phyloP scores from a whole-genome alignment of 1,140 invertebrate genomes.

The Wiebesia pumilae region DNA sequence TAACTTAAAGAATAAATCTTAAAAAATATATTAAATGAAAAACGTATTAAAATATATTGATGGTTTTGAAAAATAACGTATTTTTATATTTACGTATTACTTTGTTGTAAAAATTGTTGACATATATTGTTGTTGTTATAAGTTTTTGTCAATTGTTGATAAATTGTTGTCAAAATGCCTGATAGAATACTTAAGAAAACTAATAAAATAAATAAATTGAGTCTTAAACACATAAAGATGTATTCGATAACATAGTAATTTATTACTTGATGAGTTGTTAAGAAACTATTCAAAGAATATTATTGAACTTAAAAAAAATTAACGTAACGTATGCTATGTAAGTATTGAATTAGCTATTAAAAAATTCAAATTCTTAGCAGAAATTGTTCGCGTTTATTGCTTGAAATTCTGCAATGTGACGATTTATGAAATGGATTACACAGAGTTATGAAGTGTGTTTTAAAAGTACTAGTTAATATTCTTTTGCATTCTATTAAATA shows the following conservation, averaged over 20 bases:
- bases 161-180: background rate
- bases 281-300: background rate
- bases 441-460: background rate
- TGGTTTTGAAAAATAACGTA: background rate
- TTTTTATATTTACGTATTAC: background rate
- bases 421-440: conserved; percentile 10
- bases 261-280: background rate
- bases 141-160: background rate
- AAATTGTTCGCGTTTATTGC: background rate
- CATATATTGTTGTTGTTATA: no score
- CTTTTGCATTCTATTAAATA: background rate
- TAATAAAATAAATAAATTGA: background rate
- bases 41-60: background rate
- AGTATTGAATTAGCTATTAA: background rate
- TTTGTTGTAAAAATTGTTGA: no score
- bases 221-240: background rate
- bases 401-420: conserved; percentile 3
- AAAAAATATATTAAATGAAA: no score
- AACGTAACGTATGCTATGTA: background rate
- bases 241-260: background rate
- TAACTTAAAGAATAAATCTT: no score
- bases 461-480: background rate
- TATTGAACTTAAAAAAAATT: background rate
- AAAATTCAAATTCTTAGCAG: background rate
- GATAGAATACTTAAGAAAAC: background rate